Evolutionary conservation across 2,888 invertebrate genomes (phyloP).

Genomic region (Zaprionus lineosus): DNA sequence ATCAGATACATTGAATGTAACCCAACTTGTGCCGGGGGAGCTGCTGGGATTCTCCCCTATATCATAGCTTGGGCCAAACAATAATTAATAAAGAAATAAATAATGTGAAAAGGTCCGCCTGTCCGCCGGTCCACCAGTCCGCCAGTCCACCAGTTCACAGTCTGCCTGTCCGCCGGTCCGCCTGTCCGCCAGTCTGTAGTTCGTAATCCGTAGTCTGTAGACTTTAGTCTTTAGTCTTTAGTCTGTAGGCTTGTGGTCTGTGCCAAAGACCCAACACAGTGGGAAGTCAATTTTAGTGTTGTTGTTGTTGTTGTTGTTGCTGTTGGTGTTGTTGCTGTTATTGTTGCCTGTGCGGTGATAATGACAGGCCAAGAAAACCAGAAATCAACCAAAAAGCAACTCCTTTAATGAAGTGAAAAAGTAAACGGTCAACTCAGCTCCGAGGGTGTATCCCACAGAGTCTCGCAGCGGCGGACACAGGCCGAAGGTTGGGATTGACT

Average conservation of each 20-base stretch:
- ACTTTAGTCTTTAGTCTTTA: background rate
- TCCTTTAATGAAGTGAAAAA: slow-evolving; percentile 78
- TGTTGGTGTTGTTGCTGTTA: slow-evolving; percentile 8
- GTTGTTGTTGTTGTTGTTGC: background rate
- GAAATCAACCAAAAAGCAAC: slow-evolving; percentile 18
- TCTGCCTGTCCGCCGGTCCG: too few species aligned
- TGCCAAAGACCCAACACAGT: slow-evolving; percentile 44
- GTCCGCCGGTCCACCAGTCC: too few species aligned
- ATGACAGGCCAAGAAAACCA: slow-evolving; percentile 12
- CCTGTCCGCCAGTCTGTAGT: too few species aligned
- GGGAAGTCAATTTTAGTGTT: slow-evolving; percentile 43
- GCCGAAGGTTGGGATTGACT: slow-evolving; percentile 17
- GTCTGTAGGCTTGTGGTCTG: slow-evolving; percentile 10
- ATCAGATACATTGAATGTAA: slow-evolving; percentile 28
- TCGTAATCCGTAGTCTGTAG: slow-evolving; percentile 4
- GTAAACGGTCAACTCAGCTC: slow-evolving; percentile 48
- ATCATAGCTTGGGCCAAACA: slow-evolving; percentile 18
- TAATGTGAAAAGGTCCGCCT: slow-evolving; percentile 31
- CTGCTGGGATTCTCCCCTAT: background rate
- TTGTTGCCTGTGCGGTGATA: slow-evolving; percentile 8
- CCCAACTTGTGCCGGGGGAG: background rate
- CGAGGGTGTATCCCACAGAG: slow-evolving; percentile 48
- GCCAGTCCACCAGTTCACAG: too few species aligned
- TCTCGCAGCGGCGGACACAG: slow-evolving; percentile 24
- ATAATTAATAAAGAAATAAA: slow-evolving; percentile 73